These are phyloP conservation scores for Lethocerus indicus DNA, from an alignment of 1,140 invertebrate genomes.

Conservation along the genomic window DNA sequence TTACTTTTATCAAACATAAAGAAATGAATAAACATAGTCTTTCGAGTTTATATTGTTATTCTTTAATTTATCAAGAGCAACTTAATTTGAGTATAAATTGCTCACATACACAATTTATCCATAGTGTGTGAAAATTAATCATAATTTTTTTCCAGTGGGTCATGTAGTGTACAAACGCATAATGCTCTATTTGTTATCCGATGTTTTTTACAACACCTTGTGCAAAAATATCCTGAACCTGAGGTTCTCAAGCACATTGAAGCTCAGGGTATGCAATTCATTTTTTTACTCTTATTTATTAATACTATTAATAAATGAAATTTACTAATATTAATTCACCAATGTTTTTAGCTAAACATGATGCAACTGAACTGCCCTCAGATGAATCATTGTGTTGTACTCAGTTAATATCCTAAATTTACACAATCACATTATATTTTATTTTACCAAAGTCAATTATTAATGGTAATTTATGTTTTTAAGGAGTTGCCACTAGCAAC, in stretches of 20 bases:
- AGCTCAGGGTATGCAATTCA: background rate
- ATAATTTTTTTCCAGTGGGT: background rate
- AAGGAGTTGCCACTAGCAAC: no score
- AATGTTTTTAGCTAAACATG: background rate
- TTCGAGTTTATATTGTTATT: no score
- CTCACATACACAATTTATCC: background rate
- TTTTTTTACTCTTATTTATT: slow-evolving; percentile 5
- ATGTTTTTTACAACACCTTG: slow-evolving; percentile 3
- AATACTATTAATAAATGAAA: slow-evolving; percentile 15
- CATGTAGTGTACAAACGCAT: background rate
- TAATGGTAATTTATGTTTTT: no score
- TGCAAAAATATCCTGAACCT: slow-evolving; percentile 1
- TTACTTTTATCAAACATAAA: background rate
- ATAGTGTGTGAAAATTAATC: background rate
- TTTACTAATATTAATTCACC: background rate
- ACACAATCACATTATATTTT: background rate
- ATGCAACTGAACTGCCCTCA: background rate
- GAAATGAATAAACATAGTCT: no score
- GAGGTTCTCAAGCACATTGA: slow-evolving; percentile 6
- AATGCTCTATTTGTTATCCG: slow-evolving; percentile 3
- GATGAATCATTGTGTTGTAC: background rate
- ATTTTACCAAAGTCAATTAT: background rate
- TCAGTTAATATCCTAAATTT: background rate
- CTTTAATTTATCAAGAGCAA: no score
- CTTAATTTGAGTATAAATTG: background rate